A percentile compares a stretch with the other conserved stretches of the same genome.
Evolutionary conservation across 2,797 vertebrate genomes (phyloP).

Genomic region (Lepus townsendii): DNA sequence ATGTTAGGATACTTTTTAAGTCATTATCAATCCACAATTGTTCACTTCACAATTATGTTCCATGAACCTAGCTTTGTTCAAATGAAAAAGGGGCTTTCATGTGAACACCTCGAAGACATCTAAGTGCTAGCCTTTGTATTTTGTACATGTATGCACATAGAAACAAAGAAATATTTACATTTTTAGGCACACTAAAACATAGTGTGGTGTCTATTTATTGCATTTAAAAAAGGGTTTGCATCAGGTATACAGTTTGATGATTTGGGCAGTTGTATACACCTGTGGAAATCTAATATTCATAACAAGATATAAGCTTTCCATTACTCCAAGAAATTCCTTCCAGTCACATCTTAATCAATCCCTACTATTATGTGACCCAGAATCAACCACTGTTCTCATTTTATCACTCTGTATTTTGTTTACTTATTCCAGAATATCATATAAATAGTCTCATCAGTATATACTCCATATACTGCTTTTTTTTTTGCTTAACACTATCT

Average conservation of each 20-base stretch:
- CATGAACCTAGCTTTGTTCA: constrained; percentile 20
- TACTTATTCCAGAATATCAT: neutral
- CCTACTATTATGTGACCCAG: neutral
- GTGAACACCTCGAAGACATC: neutral
- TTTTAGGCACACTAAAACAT: constrained; percentile 49
- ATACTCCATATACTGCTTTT: neutral
- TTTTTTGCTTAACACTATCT: neutral
- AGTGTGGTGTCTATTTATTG: neutral
- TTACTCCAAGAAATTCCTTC: neutral
- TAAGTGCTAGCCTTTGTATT: neutral
- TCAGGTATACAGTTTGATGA: neutral
- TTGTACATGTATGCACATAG: constrained; percentile 28
- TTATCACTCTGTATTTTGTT: neutral
- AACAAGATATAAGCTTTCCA: neutral
- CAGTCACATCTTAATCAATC: neutral
- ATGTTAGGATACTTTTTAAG: neutral
- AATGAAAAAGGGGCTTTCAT: neutral
- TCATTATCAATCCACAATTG: neutral
- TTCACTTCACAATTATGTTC: neutral
- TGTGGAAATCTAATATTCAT: neutral
- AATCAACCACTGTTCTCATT: neutral
- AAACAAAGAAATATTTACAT: constrained; percentile 28
- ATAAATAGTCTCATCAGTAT: neutral
- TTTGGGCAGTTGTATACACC: neutral
- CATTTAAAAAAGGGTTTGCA: constrained; percentile 31